These are phyloP conservation scores for Karalla daura DNA, from an alignment of 2,797 vertebrate species.

Conservation along the genomic window DNA sequence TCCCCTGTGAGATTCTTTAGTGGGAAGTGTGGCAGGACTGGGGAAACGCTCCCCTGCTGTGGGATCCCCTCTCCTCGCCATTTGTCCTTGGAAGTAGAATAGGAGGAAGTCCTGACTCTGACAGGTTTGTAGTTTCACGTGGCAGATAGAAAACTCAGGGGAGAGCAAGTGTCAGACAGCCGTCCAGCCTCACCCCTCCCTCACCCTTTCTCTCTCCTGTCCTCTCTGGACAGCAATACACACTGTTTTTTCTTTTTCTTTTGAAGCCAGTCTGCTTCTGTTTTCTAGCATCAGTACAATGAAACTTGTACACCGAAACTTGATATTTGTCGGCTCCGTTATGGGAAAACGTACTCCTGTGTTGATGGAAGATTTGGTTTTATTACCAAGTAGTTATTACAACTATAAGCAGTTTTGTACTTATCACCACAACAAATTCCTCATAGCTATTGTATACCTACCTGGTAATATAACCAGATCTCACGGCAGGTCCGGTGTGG, in stretches of 20 bases:
- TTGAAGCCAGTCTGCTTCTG: conserved; percentile 13
- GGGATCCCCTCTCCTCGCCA: conserved; percentile 88
- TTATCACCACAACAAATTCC: no score
- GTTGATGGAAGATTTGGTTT: no score
- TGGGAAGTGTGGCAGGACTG: conserved; percentile 70
- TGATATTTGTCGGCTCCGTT: no score
- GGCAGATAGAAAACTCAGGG: conserved; percentile 85
- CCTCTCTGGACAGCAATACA: conserved; percentile 16
- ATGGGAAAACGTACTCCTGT: no score
- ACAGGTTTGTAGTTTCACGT: conserved; percentile 91
- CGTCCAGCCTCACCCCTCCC: conserved; percentile 34
- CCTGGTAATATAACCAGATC: no score
- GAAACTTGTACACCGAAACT: no score
- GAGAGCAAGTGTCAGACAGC: conserved; percentile 70
- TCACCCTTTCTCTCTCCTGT: conserved; percentile 7
- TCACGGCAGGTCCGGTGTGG: no score
- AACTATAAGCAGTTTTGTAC: no score
- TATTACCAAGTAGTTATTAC: no score
- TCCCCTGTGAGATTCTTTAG: conserved; percentile 47
- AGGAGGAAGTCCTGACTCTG: conserved; percentile 96
- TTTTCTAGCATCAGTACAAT: conserved; percentile 18
- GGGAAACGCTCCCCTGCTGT: conserved; percentile 85
- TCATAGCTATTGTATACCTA: no score
- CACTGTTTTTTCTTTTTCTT: neutral
- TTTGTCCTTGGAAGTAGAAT: conserved; percentile 92